phyloP scores from a whole-genome alignment of 2,888 invertebrate species.

The Tuta absoluta region DNA sequence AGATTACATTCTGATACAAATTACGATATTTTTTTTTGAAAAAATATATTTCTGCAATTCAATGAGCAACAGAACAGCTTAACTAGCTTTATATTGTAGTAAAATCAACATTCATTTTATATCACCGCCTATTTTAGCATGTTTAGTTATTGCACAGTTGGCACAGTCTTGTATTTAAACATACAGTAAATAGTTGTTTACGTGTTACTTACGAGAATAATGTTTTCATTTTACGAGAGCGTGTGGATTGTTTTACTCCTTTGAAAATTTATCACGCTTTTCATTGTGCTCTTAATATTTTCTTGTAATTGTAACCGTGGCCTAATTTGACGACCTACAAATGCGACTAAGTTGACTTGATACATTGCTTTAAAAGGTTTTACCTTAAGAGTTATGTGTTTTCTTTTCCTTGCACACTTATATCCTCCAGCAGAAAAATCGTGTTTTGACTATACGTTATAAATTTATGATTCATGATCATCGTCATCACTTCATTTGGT shows the following conservation, averaged over 20 bases:
- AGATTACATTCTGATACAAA: too few species aligned
- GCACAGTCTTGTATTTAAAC: constrained; percentile 3
- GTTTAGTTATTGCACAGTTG: background rate
- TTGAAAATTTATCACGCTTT: background rate
- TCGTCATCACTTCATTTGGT: too few species aligned
- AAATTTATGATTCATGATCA: too few species aligned
- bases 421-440: too few species aligned
- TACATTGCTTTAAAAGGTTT: background rate
- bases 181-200: background rate
- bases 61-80: too few species aligned
- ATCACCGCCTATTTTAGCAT: background rate
- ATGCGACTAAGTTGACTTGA: constrained; percentile 3
- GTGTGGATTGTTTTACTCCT: background rate
- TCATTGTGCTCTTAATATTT: constrained; percentile 7
- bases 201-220: background rate
- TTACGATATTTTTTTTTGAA: too few species aligned
- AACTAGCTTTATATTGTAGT: background rate
- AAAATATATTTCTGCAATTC: too few species aligned
- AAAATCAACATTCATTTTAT: background rate
- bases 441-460: background rate
- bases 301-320: background rate
- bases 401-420: background rate
- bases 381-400: background rate
- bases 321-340: background rate
- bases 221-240: constrained; percentile 4